Evolutionary conservation across 2,797 vertebrate genomes (phyloP), one percentile per base, ranked within the genome.

Genomic region (Danio kyathit): DNA sequence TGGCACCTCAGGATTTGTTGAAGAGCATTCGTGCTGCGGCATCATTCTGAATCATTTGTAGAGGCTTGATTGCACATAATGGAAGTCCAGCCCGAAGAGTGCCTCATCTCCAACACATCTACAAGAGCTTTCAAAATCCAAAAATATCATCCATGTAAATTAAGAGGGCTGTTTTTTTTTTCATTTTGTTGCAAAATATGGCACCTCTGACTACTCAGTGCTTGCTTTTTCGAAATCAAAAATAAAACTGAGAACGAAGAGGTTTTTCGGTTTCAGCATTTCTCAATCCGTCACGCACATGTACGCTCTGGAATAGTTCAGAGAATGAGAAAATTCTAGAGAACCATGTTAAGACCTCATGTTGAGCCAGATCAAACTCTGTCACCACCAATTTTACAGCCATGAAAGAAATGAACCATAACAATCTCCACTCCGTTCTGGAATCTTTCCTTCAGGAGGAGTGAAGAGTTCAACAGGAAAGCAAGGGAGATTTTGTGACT

Each of bases 391-490:
- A 54, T 77, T 77, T 77, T 66, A 77, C 51, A 46, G 43, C n/a
- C 52, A 6, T 16, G 82, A 79, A 57, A 85, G 8, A 19, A 44
- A 29, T 61, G 73, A 77, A 57, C 71, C 63, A 76, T 84, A 51
- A 89, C 54, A 59, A 85, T 67, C 81, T 85, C 66, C 57, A 88
- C 66, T 85, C 65, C 69, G 79, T 84, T 84, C 52, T 76, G 60
- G 82, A 81, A 77, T 7, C 54, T 86, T 85, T 80, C 79, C 81
- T 71, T 77, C 63, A 86, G 82, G 79, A 89, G 88, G 87, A 86
- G 29, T 76, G 51, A 43, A 43, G 13, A 79, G 66, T 61, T 84
- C 83, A 83, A 74, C 84, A 52, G 67, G 10, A 21, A 64, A 61
- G 54, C 11, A 12, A 6, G 57, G 38, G 16, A 65, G 40, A 49